phyloP scores from a whole-genome alignment of 2,113 vertebrate species.

The Platysternon megacephalum region DNA sequence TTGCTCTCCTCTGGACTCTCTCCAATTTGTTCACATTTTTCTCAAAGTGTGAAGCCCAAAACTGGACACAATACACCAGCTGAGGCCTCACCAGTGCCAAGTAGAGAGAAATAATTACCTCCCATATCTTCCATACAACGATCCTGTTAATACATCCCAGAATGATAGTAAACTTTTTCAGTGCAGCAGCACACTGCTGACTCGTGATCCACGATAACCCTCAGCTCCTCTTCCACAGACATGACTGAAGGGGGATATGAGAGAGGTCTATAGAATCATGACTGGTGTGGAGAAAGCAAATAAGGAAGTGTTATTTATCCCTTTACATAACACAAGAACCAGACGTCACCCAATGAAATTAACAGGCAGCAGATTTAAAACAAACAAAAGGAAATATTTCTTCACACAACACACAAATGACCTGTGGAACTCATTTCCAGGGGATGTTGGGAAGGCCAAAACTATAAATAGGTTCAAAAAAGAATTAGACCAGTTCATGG shows the following conservation, averaged over 20 bases:
- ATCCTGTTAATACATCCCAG: not conserved
- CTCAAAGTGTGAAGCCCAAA: not conserved
- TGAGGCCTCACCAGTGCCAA: not conserved
- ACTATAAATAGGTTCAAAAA: not conserved
- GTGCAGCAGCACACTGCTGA: not conserved
- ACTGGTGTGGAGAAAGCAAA: not conserved
- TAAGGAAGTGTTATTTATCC: not conserved
- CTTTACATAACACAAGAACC: not conserved
- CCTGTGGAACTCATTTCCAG: not conserved
- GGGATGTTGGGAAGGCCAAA: not conserved
- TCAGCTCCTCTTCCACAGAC: not conserved
- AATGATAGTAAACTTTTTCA: not conserved
- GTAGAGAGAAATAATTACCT: not conserved
- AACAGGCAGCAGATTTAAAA: too few species aligned
- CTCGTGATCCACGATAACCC: not conserved
- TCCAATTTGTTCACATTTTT: not conserved
- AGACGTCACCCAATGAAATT: too few species aligned
- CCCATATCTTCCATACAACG: not conserved
- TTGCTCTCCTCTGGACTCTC: not conserved
- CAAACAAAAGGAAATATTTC: not conserved
- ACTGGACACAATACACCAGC: not conserved
- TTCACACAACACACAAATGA: not conserved
- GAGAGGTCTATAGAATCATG: not conserved
- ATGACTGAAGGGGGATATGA: too few species aligned
- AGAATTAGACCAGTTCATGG: too few species aligned